A percentile compares a stretch with the other conserved stretches of the same genome.
Conservation (phyloP, 2,113 vertebrate genomes). For the Raja brachyura region DNA sequence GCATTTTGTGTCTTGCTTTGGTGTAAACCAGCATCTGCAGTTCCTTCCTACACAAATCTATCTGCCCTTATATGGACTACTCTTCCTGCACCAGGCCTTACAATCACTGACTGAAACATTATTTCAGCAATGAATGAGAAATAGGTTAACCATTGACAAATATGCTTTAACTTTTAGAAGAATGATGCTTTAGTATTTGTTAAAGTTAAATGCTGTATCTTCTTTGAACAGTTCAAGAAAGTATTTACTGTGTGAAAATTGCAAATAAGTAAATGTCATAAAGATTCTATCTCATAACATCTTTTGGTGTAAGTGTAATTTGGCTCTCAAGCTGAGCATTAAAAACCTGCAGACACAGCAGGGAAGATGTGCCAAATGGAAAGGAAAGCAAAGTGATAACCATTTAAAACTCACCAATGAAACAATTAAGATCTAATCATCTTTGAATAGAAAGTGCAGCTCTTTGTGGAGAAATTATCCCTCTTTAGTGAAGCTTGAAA, state of each 20-base stretch:
- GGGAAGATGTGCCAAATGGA: conserved; percentile 37
- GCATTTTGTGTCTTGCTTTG: no score
- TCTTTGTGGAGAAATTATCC: conserved; percentile 37
- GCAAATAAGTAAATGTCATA: conserved; percentile 6
- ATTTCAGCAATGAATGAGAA: neutral
- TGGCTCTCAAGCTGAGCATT: conserved; percentile 37
- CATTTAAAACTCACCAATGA: conserved; percentile 38
- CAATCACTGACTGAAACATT: neutral
- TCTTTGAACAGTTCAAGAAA: conserved; percentile 18
- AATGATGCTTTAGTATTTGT: neutral
- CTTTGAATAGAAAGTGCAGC: conserved; percentile 34
- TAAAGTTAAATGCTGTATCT: neutral
- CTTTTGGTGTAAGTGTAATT: conserved; percentile 30
- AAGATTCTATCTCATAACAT: neutral
- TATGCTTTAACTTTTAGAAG: neutral
- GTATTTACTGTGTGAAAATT: conserved; percentile 14
- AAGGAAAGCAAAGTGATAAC: conserved; percentile 36
- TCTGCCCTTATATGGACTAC: neutral
- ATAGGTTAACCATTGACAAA: neutral
- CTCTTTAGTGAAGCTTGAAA: conserved; percentile 38
- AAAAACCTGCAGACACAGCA: conserved; percentile 38
- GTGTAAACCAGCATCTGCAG: no score
- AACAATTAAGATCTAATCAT: conserved; percentile 39
- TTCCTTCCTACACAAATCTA: no score
- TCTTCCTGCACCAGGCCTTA: neutral